phyloP scores from a whole-genome alignment of 2,113 vertebrate genomes.

The Urocitellus parryii region DNA sequence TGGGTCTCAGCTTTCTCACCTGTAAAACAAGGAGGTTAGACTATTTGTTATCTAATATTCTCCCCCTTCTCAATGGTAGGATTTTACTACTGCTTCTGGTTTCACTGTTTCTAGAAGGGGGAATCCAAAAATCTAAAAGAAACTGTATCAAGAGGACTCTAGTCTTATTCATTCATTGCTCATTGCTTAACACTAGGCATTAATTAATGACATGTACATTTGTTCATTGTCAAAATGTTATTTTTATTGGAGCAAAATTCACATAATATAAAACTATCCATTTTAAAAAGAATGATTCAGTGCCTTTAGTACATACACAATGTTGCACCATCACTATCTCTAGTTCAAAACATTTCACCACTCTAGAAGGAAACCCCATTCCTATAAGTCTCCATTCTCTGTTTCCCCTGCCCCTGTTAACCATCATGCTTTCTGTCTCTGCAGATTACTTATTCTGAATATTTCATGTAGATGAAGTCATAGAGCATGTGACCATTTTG shows the following conservation, averaged over 20 bases:
- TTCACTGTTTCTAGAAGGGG: background rate
- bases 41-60: background rate
- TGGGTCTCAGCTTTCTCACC: background rate
- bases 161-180: background rate
- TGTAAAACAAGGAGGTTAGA: slow-evolving; percentile 26
- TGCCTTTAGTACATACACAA: background rate
- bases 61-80: background rate
- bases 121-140: background rate
- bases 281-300: background rate
- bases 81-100: slow-evolving; percentile 34
- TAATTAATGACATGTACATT: background rate
- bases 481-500: background rate
- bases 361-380: background rate
- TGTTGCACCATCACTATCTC: background rate
- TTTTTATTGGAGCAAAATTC: background rate
- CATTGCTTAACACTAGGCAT: background rate
- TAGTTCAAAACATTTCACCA: background rate
- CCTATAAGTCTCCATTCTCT: background rate
- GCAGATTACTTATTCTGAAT: background rate
- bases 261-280: background rate
- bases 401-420: background rate
- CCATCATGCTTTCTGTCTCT: background rate
- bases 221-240: slow-evolving; percentile 6
- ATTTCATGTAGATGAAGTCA: background rate
- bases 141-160: background rate